Conservation (phyloP, 2,888 invertebrate genomes). For the Monochamus alternatus region DNA sequence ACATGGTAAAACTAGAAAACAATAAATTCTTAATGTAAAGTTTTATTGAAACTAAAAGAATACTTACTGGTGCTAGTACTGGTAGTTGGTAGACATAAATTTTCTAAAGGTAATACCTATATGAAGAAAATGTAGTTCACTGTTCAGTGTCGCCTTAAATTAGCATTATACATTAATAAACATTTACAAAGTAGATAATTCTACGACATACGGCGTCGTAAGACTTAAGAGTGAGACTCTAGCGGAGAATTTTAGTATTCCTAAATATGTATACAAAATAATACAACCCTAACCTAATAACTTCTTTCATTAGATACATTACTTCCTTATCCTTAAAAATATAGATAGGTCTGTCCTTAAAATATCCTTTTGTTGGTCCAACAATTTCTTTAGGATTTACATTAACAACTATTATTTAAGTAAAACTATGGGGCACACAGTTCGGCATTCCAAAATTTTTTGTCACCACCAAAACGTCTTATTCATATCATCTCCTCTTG, state of each 20-base stretch:
- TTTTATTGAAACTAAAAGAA: too few relatives aligned
- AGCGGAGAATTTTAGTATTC: conserved; percentile 28
- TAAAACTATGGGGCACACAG: background rate
- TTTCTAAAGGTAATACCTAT: background rate
- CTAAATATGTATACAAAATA: conserved; percentile 25
- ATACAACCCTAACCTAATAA: conserved; percentile 29
- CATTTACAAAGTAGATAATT: background rate
- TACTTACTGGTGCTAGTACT: background rate
- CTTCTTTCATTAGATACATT: background rate
- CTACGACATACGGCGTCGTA: conserved; percentile 21
- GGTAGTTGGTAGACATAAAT: background rate
- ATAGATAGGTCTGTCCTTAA: background rate
- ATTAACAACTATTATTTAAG: background rate
- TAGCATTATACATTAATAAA: background rate
- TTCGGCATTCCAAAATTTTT: background rate
- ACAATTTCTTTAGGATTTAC: background rate
- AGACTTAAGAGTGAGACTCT: conserved; percentile 15
- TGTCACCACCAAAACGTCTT: too few relatives aligned
- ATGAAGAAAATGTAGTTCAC: background rate
- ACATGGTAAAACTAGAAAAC: conserved; percentile 4
- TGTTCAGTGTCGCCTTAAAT: background rate
- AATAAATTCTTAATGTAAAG: too few relatives aligned
- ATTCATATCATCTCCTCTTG: too few relatives aligned
- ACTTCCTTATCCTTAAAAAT: background rate
- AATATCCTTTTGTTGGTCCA: too few relatives aligned